A percentile compares a stretch with the other conserved stretches of the same genome.
phyloP scores from a whole-genome alignment of 2,797 vertebrate genomes.

The Buphagus erythrorhynchus region DNA sequence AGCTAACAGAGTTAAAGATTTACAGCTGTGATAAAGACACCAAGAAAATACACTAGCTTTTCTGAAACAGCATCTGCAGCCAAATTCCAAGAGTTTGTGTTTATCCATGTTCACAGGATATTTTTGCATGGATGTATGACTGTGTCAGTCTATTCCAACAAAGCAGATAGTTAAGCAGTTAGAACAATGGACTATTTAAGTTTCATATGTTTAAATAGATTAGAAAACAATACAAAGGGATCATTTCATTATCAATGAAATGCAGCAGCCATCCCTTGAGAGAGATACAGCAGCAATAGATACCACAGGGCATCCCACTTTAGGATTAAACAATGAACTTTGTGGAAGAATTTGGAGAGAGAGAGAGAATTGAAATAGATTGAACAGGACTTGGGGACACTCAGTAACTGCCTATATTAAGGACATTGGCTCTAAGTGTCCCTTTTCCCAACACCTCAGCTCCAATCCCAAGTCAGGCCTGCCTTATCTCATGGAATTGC shows the following conservation, averaged over 20 bases:
- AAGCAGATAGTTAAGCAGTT: background rate
- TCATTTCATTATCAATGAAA: background rate
- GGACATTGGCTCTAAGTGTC: background rate
- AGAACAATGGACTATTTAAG: background rate
- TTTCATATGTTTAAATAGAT: background rate
- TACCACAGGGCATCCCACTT: background rate
- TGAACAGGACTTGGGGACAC: background rate
- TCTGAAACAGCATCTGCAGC: background rate
- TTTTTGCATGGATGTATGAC: background rate
- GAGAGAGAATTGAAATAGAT: background rate
- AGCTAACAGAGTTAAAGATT: slow-evolving; percentile 17
- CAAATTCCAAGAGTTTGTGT: background rate
- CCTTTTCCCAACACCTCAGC: background rate
- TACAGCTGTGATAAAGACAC: slow-evolving; percentile 1
- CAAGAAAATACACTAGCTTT: background rate
- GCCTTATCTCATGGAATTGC: background rate
- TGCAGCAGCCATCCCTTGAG: background rate
- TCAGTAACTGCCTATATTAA: background rate
- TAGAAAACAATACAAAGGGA: background rate
- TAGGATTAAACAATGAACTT: background rate
- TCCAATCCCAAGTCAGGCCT: background rate
- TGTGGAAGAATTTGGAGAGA: background rate
- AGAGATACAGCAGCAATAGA: background rate
- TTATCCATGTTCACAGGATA: background rate
- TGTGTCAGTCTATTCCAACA: background rate